phyloP scores from a whole-genome alignment of 2,797 vertebrate genomes.

The Enteromius afrohamiltoni region DNA sequence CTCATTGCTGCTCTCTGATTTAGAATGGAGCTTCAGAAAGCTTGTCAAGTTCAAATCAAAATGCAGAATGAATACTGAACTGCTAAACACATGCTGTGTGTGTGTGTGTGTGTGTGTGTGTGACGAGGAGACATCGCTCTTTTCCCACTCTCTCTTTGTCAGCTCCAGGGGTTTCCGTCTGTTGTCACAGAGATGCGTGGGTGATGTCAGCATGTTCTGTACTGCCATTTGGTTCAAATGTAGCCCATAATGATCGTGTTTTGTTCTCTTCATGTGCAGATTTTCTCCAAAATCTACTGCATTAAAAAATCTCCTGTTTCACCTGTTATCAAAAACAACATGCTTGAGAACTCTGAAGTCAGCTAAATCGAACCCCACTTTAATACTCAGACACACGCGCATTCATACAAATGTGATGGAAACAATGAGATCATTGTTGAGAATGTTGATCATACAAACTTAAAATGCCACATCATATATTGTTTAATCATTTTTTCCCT shows the following conservation, averaged over 20 bases:
- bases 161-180: slow-evolving; percentile 80
- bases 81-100: slow-evolving; percentile 70
- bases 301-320: slow-evolving; percentile 41
- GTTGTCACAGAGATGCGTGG: slow-evolving; percentile 80
- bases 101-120: slow-evolving; percentile 56
- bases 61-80: slow-evolving; percentile 75
- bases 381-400: slow-evolving; percentile 16
- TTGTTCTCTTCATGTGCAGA: slow-evolving; percentile 78
- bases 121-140: slow-evolving; percentile 70
- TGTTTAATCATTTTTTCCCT: neutral
- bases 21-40: slow-evolving; percentile 76
- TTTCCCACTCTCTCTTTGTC: slow-evolving; percentile 76
- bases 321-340: slow-evolving; percentile 44
- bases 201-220: slow-evolving; percentile 81
- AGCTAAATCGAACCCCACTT: slow-evolving; percentile 34
- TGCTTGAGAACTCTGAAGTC: slow-evolving; percentile 44
- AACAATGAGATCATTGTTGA: neutral
- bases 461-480: neutral
- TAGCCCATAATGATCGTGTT: slow-evolving; percentile 83
- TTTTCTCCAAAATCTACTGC: slow-evolving; percentile 56
- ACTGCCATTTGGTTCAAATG: slow-evolving; percentile 83
- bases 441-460: neutral
- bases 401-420: slow-evolving; percentile 23
- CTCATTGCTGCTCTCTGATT: slow-evolving; percentile 80
- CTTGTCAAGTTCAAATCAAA: slow-evolving; percentile 82